These are phyloP conservation scores for Epizoanthus stellaris DNA, from an alignment of 92 coral and sea anemone species.

Conservation along the genomic window DNA sequence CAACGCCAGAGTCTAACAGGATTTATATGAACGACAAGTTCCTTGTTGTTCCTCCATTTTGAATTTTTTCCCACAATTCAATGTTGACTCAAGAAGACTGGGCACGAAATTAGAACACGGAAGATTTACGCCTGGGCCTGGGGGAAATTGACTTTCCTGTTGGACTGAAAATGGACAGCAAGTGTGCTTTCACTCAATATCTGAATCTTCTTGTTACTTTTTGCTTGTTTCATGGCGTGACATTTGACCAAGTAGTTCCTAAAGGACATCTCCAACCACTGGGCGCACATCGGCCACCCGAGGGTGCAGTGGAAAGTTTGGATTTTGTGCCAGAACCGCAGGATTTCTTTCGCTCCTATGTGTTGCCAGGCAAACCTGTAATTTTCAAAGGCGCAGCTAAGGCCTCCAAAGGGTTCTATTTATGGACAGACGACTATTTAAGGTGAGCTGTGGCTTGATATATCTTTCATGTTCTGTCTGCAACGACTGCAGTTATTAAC, in stretches of 20 bases:
- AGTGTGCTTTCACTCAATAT: neutral
- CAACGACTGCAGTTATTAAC: neutral
- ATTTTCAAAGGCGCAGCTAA: slow-evolving; percentile 91
- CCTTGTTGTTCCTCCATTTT: slow-evolving; percentile 37
- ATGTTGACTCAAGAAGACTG: neutral
- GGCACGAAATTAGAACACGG: slow-evolving; percentile 15
- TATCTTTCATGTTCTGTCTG: neutral
- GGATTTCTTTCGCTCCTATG: slow-evolving; percentile 80
- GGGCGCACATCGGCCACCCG: slow-evolving; percentile 90
- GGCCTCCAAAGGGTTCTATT: slow-evolving; percentile 70
- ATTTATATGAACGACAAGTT: neutral
- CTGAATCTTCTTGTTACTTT: neutral
- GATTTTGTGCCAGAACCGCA: slow-evolving; percentile 68
- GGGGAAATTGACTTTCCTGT: neutral
- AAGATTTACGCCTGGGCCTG: slow-evolving; percentile 32
- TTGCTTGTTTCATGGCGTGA: slow-evolving; percentile 16
- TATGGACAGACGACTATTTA: slow-evolving; percentile 89
- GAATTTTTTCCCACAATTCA: slow-evolving; percentile 37
- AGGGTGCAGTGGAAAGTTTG: slow-evolving; percentile 57
- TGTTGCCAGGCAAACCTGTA: slow-evolving; percentile 80
- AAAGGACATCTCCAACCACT: slow-evolving; percentile 89
- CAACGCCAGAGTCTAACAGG: neutral
- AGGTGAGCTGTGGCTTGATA: slow-evolving; percentile 46
- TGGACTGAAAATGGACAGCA: neutral
- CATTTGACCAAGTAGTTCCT: slow-evolving; percentile 56